Evolutionary conservation across 2,113 vertebrate genomes (phyloP), one percentile per base, ranked within the genome.

Genomic region (Pluvianellus socialis): DNA sequence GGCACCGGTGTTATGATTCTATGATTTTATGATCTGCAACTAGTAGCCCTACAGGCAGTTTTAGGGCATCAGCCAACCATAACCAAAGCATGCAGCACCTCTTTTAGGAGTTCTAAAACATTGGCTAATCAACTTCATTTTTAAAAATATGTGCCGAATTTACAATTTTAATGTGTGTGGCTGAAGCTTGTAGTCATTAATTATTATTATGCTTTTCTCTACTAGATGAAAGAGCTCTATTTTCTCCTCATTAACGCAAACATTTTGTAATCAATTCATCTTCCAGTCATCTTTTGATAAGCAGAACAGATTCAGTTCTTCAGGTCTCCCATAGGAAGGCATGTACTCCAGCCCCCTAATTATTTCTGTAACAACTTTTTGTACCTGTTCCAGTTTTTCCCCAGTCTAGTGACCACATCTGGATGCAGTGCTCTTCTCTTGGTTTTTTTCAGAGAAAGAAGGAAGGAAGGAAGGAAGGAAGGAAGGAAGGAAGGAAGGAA

Each of bases 221-320:
- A 11, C 22, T 62, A 92, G 45, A 75, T 81, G 61, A 89, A 50
- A 91, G 52, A 85, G 30, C 40, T 92, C 58, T 90, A 58, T 96
- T 94, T 95, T 93, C 62, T 94, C 49, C 71, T 94, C 53, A 90
- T 92, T 91, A 93, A 38, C 0, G 0, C 47, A 92, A 94, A 86
- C 42, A 27, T 66, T 87, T 84, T 85, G 58, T 52, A 86, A 76
- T 76, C 62, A 93, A 59, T 93, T 92, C 2, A 83, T 28, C 35
- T 72, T 58, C 88, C 84, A 45, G 45, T 79, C 40, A 79, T 90
- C 62, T 91, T 92, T 75, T 53, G 66, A 86, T 80, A 94, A 94
- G 28, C 77, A 79, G 32, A 93, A 58, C 24, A 79, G 45, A 53
- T 90, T 73, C 22, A 42, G 24, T 83, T 90, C 79, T 92, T 73